Base-by-base conservation (phyloP, 1,140 invertebrate species). In the Globodera rostochiensis region DNA sequence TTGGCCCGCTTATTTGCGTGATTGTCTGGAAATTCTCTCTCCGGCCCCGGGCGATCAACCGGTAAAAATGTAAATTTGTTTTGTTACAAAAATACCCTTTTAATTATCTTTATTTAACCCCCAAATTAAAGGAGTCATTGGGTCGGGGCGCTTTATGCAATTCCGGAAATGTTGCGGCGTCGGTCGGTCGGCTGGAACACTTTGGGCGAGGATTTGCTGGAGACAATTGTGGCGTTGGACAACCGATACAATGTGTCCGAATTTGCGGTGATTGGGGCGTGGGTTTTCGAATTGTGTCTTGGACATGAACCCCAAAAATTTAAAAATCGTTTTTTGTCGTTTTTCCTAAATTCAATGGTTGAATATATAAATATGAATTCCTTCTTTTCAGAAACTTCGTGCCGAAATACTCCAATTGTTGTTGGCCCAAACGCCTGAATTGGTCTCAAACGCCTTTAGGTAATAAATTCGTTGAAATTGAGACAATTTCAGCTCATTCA, bases 371-470 rank as follows among this genome's bases (percentile, higher is more conserved):
- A 36, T 36, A 36, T 3, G 36, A 36, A 36, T 36, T 36, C 36
- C 36, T 36, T 36, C 36, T 36, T 1, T 36, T 36, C 21, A 78
- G 77, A 50, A 64, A 69, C 11, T 49, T 70, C 50, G 70, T 36
- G 70, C 50, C 6, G 64, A 70, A 64, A 78, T 78, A 45, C 66
- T 78, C 70, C 36, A 60, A 70, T n/a, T 64, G 45, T 64, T 78
- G 70, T 78, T 78, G n/a, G 77, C 60, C 49, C 47, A 78, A 64
- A 21, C 49, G 25, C 77, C 77, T 13, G 64, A 78, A 78, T 78
- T 78, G 66, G 70, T 78, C 66, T 70, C 64, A 36, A 53, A 78
- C 47, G 66, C 70, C 19, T 64, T 64, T 64, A 13, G 57, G 57
- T 64, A 19, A 64, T 64, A 19, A 19, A 4, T 11, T 15, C 19